phyloP scores from a whole-genome alignment of 2,113 vertebrate genomes.

The Python bivittatus region DNA sequence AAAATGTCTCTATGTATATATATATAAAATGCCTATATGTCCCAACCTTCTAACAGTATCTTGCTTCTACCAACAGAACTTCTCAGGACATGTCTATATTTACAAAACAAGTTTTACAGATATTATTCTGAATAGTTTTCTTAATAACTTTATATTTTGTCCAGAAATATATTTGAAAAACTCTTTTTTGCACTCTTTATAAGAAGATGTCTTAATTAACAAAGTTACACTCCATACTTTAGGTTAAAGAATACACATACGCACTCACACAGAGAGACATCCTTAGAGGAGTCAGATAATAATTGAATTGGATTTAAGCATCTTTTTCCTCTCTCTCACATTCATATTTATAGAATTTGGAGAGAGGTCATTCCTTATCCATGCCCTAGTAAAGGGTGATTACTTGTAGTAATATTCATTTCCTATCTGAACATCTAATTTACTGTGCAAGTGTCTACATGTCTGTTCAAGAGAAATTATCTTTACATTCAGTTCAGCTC shows the following conservation, averaged over 20 bases:
- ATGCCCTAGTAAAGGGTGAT: not conserved
- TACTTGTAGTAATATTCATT: not conserved
- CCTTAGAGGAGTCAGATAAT: not conserved
- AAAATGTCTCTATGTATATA: too few species aligned
- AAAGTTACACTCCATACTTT: too few species aligned
- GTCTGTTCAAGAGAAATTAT: not conserved
- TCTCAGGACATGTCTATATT: not conserved
- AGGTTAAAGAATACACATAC: not conserved
- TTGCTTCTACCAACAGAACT: too few species aligned
- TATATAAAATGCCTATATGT: too few species aligned
- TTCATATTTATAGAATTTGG: not conserved
- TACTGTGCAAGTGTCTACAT: not conserved
- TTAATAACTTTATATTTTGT: not conserved
- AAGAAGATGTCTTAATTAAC: not conserved
- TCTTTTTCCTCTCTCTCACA: rapidly evolving
- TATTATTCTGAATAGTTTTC: not conserved
- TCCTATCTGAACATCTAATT: not conserved
- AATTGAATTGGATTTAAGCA: not conserved
- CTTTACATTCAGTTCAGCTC: not conserved
- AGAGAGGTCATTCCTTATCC: not conserved
- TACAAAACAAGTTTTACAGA: not conserved
- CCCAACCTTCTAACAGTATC: too few species aligned
- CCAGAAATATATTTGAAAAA: not conserved
- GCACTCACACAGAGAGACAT: not conserved
- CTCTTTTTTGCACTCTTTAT: not conserved